phyloP scores from a whole-genome alignment of 92 coral and sea anemone genomes.

The Blastomussa wellsi region DNA sequence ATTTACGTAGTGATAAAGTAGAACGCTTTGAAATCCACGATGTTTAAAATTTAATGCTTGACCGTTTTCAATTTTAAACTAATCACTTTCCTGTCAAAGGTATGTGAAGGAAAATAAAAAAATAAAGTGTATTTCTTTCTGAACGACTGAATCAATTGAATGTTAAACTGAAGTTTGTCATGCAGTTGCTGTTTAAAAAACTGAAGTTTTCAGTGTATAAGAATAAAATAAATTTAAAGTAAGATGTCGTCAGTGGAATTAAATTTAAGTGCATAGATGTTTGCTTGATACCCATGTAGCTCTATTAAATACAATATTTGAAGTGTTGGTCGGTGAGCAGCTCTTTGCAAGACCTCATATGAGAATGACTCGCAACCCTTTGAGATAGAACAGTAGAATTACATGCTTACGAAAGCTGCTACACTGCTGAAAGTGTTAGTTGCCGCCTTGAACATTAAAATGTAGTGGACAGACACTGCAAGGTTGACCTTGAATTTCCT shows the following conservation, averaged over 20 bases:
- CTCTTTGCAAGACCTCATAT: too few relatives aligned
- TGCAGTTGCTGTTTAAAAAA: neutral
- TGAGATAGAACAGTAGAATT: too few relatives aligned
- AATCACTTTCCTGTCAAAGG: neutral
- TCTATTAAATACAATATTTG: too few relatives aligned
- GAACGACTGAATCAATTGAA: neutral
- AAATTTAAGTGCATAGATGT: neutral
- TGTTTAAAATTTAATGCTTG: neutral
- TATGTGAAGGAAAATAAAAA: neutral
- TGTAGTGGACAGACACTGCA: neutral
- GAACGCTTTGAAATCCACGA: neutral
- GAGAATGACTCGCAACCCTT: too few relatives aligned
- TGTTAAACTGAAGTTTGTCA: neutral
- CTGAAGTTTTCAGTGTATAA: neutral
- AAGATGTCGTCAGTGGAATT: neutral
- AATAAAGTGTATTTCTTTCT: neutral
- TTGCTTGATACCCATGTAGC: too few relatives aligned
- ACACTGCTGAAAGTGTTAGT: neutral
- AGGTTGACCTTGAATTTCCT: neutral
- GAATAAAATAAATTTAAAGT: neutral
- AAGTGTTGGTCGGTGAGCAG: too few relatives aligned
- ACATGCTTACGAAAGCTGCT: too few relatives aligned
- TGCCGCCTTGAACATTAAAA: neutral
- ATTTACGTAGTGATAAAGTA: neutral
- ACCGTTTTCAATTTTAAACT: neutral